phyloP scores from a whole-genome alignment of 1,140 invertebrate species.

The Campodea augens region DNA sequence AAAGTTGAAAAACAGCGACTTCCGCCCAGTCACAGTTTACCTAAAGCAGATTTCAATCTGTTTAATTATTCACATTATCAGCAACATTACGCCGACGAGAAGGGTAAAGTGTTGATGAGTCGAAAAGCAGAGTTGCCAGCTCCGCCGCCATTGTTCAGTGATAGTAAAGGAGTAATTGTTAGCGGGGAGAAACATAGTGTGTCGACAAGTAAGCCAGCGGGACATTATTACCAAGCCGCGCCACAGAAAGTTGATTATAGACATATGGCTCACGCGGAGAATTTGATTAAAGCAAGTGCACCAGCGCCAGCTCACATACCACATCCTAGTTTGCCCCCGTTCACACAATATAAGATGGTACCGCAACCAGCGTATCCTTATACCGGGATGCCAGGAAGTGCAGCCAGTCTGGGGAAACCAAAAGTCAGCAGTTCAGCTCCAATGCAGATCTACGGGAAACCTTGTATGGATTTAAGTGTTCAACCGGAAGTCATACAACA shows the following conservation, averaged over 20 bases:
- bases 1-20: too few relatives aligned
- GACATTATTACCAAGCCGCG: conserved; percentile 20
- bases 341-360: too few relatives aligned
- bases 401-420: conserved; percentile 29
- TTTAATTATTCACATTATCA: conserved; percentile 48
- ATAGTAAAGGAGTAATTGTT: conserved; percentile 54
- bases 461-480: conserved; percentile 32
- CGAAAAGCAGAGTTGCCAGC: conserved; percentile 5
- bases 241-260: conserved; percentile 35
- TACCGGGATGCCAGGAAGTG: conserved; percentile 12
- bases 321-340: too few relatives aligned
- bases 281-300: background rate
- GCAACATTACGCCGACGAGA: conserved; percentile 26
- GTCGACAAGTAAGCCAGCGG: background rate
- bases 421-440: conserved; percentile 59
- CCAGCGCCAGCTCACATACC: conserved; percentile 22
- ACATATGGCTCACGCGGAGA: conserved; percentile 29
- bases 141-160: conserved; percentile 36
- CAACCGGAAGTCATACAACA: conserved; percentile 33
- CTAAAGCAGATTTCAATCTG: conserved; percentile 48
- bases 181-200: conserved; percentile 26
- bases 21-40: too few relatives aligned
- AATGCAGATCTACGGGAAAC: conserved; percentile 55
- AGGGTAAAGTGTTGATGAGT: conserved; percentile 19
- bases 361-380: too few relatives aligned